These are phyloP conservation scores for Parauchenoglanis ngamensis DNA, from an alignment of 2,797 vertebrate species.

Conservation along the genomic window DNA sequence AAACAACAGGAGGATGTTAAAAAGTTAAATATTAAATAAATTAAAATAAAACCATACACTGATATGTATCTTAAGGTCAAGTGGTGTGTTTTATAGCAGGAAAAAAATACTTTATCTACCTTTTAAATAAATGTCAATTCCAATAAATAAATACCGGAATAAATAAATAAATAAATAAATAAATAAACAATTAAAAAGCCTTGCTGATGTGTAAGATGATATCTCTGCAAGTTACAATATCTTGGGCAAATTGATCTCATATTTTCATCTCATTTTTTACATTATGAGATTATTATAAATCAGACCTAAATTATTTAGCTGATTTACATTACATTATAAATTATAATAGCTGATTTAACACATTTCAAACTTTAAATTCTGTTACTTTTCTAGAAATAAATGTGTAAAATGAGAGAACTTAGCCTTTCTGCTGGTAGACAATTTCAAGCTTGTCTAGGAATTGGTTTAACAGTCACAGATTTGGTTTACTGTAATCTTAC, in stretches of 20 bases:
- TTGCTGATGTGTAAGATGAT: not conserved
- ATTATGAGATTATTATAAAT: not conserved
- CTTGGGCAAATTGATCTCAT: not conserved
- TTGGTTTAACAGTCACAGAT: not conserved
- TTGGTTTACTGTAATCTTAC: not conserved
- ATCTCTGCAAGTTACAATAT: not conserved
- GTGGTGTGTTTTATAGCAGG: too few relatives aligned
- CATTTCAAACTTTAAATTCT: not conserved
- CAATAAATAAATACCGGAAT: not conserved
- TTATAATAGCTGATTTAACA: not conserved
- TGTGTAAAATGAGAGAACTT: not conserved
- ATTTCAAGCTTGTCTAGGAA: not conserved
- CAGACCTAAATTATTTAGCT: not conserved
- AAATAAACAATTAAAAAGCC: not conserved
- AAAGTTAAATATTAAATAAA: not conserved
- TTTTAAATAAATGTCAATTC: too few relatives aligned
- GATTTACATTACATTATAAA: too few relatives aligned
- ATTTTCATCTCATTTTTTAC: not conserved
- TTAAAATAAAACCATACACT: not conserved
- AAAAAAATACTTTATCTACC: too few relatives aligned
- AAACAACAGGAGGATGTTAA: not conserved
- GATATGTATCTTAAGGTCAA: too few relatives aligned
- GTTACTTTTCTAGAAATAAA: not conserved
- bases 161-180: not conserved
- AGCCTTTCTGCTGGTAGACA: not conserved